phyloP scores from a whole-genome alignment of 2,888 invertebrate genomes.

The Gandaritis pyraliata region DNA sequence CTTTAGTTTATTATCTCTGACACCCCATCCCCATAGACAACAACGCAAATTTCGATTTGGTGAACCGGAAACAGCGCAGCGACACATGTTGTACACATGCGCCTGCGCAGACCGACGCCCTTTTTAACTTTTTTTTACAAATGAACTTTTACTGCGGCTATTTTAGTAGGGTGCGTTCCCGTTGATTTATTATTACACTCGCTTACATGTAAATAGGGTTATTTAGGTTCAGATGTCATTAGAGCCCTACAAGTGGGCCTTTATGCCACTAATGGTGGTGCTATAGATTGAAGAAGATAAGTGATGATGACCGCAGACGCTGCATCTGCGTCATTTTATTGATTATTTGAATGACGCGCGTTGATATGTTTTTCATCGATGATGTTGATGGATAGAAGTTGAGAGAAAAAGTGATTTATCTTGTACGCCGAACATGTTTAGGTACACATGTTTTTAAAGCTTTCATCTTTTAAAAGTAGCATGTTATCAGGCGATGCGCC shows the following conservation, averaged over 20 bases:
- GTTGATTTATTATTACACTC: constrained; percentile 67
- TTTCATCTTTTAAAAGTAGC: constrained; percentile 16
- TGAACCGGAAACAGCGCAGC: constrained; percentile 72
- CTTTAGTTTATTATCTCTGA: constrained; percentile 55
- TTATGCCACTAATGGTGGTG: constrained; percentile 66
- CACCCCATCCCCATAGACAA: constrained; percentile 60
- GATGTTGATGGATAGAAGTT: constrained; percentile 40
- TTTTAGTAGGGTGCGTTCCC: constrained; percentile 64
- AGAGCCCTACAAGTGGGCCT: constrained; percentile 62
- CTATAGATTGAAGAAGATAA: constrained; percentile 53
- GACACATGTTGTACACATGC: constrained; percentile 79
- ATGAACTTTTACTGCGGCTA: constrained; percentile 60
- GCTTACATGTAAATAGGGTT: constrained; percentile 42
- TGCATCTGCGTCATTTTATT: constrained; percentile 66
- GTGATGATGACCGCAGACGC: constrained; percentile 55
- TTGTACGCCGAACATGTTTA: not conserved
- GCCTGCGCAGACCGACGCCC: constrained; percentile 66
- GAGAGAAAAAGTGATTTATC: constrained; percentile 40
- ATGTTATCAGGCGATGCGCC: constrained; percentile 28
- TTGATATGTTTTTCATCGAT: constrained; percentile 52
- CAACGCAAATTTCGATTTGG: constrained; percentile 66
- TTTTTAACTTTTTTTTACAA: constrained; percentile 63
- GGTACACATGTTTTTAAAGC: constrained; percentile 7
- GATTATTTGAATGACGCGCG: constrained; percentile 67
- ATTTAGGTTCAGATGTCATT: constrained; percentile 52